phyloP scores from a whole-genome alignment of 2,113 vertebrate species.

The Hyperopisus bebe region DNA sequence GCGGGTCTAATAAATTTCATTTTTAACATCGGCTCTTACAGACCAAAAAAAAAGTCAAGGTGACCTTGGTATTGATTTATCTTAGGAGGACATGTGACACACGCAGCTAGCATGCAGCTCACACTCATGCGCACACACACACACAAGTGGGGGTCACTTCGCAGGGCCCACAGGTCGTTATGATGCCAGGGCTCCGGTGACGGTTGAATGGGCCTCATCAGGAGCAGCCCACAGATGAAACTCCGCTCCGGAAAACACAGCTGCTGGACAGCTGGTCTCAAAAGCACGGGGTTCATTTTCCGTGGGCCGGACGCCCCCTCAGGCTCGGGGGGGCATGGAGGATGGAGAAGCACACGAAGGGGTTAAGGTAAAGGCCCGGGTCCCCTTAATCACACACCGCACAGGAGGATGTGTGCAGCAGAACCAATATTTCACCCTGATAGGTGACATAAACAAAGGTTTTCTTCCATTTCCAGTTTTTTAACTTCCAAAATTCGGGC shows the following conservation, averaged over 20 bases:
- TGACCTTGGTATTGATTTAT: not conserved
- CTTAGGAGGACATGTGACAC: not conserved
- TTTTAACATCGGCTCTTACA: not conserved
- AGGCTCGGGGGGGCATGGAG: constrained; percentile 19
- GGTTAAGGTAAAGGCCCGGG: constrained; percentile 53
- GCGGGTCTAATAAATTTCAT: not conserved
- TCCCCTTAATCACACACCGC: constrained; percentile 60
- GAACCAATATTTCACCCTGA: constrained; percentile 67
- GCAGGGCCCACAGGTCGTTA: not conserved
- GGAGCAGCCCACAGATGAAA: not conserved
- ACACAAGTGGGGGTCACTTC: not conserved
- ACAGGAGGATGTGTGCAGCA: constrained; percentile 51
- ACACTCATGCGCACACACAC: constrained; percentile 20
- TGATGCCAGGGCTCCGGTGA: not conserved
- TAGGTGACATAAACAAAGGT: constrained; percentile 68
- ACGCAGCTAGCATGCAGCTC: constrained; percentile 14
- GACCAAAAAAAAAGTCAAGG: not conserved
- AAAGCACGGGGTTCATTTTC: constrained; percentile 37
- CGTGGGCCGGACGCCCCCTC: constrained; percentile 41
- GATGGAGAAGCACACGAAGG: constrained; percentile 45
- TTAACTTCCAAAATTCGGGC: constrained; percentile 59
- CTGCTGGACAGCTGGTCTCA: not conserved
- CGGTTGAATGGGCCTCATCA: not conserved
- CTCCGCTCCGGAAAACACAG: not conserved
- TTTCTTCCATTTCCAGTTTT: constrained; percentile 61